Percentiles rank a stretch among this genome's conserved stretches.
Evolutionary conservation across 2,113 vertebrate genomes (phyloP).

Genomic region (Sterrhoptilus dennistouni): DNA sequence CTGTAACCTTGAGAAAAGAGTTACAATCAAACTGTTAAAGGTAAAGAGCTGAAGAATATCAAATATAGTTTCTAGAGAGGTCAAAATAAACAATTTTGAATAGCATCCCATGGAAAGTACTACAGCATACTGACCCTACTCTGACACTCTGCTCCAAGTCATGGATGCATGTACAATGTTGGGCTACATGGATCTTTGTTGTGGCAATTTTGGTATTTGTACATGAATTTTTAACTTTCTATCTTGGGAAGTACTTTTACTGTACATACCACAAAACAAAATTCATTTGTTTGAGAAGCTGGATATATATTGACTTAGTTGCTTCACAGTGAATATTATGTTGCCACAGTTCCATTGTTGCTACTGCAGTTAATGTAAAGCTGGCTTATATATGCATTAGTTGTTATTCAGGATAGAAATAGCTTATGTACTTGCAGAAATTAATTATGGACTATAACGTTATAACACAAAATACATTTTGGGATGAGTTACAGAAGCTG

Average conservation of each 20-base stretch:
- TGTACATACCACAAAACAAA: background rate
- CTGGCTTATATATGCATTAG: background rate
- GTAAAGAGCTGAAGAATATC: background rate
- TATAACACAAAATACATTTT: background rate
- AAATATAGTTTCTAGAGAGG: background rate
- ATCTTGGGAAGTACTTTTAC: background rate
- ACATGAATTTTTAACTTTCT: background rate
- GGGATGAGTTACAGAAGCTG: background rate
- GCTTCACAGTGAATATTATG: background rate
- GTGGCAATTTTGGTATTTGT: background rate
- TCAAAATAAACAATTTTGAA: background rate
- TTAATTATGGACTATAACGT: background rate
- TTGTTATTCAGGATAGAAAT: background rate
- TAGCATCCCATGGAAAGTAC: background rate
- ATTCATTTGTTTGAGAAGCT: background rate
- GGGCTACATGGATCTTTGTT: background rate
- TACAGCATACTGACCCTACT: background rate
- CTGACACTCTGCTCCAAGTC: background rate
- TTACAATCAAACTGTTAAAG: background rate
- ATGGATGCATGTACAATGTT: background rate
- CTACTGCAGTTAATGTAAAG: background rate
- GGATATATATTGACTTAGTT: background rate
- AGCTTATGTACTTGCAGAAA: background rate
- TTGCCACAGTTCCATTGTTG: background rate
- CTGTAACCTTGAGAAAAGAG: conserved; percentile 7